Conservation (phyloP, 1,140 invertebrate genomes). For the Bombus cullumanus region DNA sequence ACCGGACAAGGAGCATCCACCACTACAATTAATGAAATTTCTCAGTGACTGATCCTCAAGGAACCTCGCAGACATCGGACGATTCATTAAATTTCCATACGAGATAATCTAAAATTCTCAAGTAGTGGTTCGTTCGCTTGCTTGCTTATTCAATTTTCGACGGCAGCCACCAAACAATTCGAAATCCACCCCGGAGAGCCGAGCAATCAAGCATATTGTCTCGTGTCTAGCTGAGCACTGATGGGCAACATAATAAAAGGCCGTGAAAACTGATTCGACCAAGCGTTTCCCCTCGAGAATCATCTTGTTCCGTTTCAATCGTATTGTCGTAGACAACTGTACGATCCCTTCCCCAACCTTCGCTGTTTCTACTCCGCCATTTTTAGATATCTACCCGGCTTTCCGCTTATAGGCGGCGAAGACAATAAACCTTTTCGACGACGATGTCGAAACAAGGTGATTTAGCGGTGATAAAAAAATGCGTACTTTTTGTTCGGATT, state of each 20-base stretch:
- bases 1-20: neutral
- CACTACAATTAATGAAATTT: neutral
- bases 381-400: slow-evolving; percentile 30
- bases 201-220: slow-evolving; percentile 47
- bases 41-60: neutral
- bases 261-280: slow-evolving; percentile 54
- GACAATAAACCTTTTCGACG: slow-evolving; percentile 20
- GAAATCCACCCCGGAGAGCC: neutral
- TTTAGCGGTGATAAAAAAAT: slow-evolving; percentile 16
- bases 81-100: neutral
- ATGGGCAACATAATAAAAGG: slow-evolving; percentile 38
- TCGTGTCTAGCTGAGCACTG: neutral
- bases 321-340: slow-evolving; percentile 49
- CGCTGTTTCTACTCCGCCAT: slow-evolving; percentile 25
- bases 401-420: slow-evolving; percentile 11
- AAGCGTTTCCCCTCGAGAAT: slow-evolving; percentile 26
- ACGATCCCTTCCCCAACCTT: slow-evolving; percentile 17
- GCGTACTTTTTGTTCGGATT: slow-evolving; percentile 4
- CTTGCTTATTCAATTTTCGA: slow-evolving; percentile 4
- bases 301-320: slow-evolving; percentile 44
- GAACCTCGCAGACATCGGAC: neutral
- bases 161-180: slow-evolving; percentile 9
- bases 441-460: slow-evolving; percentile 35
- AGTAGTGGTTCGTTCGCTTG: neutral
- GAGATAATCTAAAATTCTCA: neutral